Evolutionary conservation across 2,113 vertebrate species (phyloP), one percentile per base, ranked within the genome.

Genomic region (Arenaria interpres): DNA sequence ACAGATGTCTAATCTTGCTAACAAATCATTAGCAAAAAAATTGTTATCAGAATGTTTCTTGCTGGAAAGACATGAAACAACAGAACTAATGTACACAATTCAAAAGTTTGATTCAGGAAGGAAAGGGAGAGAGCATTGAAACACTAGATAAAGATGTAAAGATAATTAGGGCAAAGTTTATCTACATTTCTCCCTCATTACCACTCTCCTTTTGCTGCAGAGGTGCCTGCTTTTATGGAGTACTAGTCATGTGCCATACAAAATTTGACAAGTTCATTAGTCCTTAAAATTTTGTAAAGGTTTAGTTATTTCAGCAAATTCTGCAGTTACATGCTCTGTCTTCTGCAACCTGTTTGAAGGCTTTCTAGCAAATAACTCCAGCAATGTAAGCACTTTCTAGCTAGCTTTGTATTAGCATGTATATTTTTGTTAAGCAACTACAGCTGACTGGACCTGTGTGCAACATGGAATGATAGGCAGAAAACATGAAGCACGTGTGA

Each of bases 1-100:
- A 95, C 69, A 93, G 82, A 95, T 83, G 73, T 83, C 80, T 97
- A 72, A 93, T 96, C 86, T 94, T 89, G 86, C 81, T 91, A 93
- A 92, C 72, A 95, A 93, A 97, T 94, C 88, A 94, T 67, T 78
- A 91, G 51, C 23, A 89, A 90, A 95, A 88, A 91, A 85, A n/a
- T 7, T 73, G 59, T 88, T 92, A 94, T 94, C 90, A 80, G 63
- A 83, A 57, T 9, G 25, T 73, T 89, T 87, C 81, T 93, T 63
- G 37, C 57, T 95, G 86, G 87, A 91, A 93, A 94, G 84, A 91
- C 83, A 92, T 75, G 53, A 95, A 93, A 95, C 59, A 82, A 75
- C 28, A 87, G 10, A 94, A 63, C 21, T 74, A 75, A 87, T 5
- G 16, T 18, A 91, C 3, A 6, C 56, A 91, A 88, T 69, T 82